Base-by-base conservation (phyloP, 2,888 invertebrate genomes). In the Athripsodes cinereus region DNA sequence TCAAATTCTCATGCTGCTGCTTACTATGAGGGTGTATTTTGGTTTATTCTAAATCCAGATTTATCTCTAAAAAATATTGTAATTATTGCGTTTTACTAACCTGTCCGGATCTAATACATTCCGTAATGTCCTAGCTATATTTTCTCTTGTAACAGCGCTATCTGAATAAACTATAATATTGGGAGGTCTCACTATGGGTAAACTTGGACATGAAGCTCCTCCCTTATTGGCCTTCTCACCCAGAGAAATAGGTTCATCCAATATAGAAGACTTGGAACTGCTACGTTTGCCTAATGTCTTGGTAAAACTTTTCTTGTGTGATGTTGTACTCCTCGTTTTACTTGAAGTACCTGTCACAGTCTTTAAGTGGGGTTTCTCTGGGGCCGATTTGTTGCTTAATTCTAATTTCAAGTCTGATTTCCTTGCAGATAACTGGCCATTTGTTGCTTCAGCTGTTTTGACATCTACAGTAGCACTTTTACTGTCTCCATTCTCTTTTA, bases 101-200 rank as follows among this genome's bases (percentile, higher is more conserved):
- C 84, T 87, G 68, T 89, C 84, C 67, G 79, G 81, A 70, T 87
- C 86, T 60, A 91, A 74, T 57, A 88, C 84, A 65, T 82, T 80
- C 60, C 81, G 80, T 51, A 92, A 76, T 21, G 87, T 86, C 22
- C 79, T 75, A 68, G 87, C 86, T 55, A 90, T 85, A 70, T 87
- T 88, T 65, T 89, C 88, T 65, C 85, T 83, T 49, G 88, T 85
- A 22, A 83, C 82, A 58, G 82, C 71, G 71, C 88, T 90, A 71
- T 92, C 91, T 2, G 90, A 88, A 71, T 87, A 91, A 65, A 92
- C 87, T 60, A 92, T 76, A 67, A 92, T 83, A 74, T 90, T 91
- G 2, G 89, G 87, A 50, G 91, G 61, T 22, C 58, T 57, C 18
- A 58, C 60, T 1, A 57, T 61, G 19, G 63, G 63, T 40, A 63